Base-by-base conservation (phyloP, 2,888 invertebrate genomes). In the Phytoseiulus persimilis region DNA sequence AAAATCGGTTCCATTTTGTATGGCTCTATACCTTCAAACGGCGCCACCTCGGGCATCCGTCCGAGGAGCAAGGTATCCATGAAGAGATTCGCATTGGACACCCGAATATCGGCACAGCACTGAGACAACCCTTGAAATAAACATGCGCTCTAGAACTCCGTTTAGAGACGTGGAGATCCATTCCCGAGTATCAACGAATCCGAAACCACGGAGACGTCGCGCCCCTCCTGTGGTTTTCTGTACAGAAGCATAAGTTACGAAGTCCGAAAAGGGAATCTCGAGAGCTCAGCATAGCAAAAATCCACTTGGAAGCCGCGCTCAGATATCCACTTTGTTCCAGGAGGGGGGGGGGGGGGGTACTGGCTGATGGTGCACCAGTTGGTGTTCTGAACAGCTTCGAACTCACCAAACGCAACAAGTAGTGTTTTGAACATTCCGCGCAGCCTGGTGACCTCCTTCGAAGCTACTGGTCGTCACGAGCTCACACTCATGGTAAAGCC, bases 31-130 rank as follows among this genome's bases (percentile, higher is more conserved):
- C 32, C 31, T 31, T 83, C 83, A 23, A 32, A 83, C 28, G 32
- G 83, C 31, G 83, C 83, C 32, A 83, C 9, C 11, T 31, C 1
- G 18, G 83, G 83, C 83, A 83, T 83, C 1, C 83, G 83, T 31
- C 33, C 33, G 31, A 32, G 83, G 32, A 83, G 83, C 32, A 83
- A 31, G 11, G 83, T 83, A 23, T 83, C 83, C 18, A 83, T 83
- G 33, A 83, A 83, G 83, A 83, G 83, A 83, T 83, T 83, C 6
- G 32, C 33, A 33, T 83, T 83, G 33, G 83, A 83, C 2, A 83
- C 83, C 23, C 31, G 83, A 31, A 11, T 83, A 31, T 31, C 83
- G 14, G 18, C 83, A 31, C 18, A 14, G 18, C 65, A 65, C 18
- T 28, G 14, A 28, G 65, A 28, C 65, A 65, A 23, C 65, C 65